Evolutionary conservation across 2,113 vertebrate genomes (phyloP), one percentile per base, ranked within the genome.

Genomic region (Donacobius atricapilla): DNA sequence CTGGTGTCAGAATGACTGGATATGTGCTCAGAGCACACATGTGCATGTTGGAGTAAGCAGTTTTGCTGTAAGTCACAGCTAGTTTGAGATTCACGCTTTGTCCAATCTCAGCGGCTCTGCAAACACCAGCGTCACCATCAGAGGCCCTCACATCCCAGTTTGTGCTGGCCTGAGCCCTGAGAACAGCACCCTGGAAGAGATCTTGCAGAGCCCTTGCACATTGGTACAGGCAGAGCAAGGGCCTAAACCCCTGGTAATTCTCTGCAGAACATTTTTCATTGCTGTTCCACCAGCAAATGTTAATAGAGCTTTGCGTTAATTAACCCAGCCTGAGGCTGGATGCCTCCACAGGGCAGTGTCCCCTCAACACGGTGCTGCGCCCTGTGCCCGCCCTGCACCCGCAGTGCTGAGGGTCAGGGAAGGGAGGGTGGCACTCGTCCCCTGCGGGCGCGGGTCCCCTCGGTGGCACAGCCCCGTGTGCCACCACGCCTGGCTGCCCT

Each of bases 401-500:
- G 13, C 73, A 56, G 11, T 8, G 39, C 53, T 9, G 27, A 65
- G 79, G 47, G 71, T 51, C 1, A 6, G 7, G 37, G 9, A 20
- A 65, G 35, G 53, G 48, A 9, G 61, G 9, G 51, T 45, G 71
- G 22, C 28, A 21, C 25, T 11, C 40, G 75, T 83, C 40, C 87
- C 35, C 1, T 22, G 3, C 1, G 21, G 35, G 84, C 24, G 28
- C 2, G 13, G 48, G 10, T 33, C 54, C 57, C 82, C 50, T 47
- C 33, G 76, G 77, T 54, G 17, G 42, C 69, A 37, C 40, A 9
- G 89, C 31, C 6, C 40, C 6, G 37, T 12, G 22, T 83, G 66
- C 83, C 82, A 81, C 47, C 91, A 86, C 40, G 94, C 94, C 93
- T 96, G 90, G 81, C 33, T 68, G 90, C 80, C 61, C 89, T 96